Conservation (phyloP, 2,797 vertebrate genomes). For the Hypotaenidia okinawae region DNA sequence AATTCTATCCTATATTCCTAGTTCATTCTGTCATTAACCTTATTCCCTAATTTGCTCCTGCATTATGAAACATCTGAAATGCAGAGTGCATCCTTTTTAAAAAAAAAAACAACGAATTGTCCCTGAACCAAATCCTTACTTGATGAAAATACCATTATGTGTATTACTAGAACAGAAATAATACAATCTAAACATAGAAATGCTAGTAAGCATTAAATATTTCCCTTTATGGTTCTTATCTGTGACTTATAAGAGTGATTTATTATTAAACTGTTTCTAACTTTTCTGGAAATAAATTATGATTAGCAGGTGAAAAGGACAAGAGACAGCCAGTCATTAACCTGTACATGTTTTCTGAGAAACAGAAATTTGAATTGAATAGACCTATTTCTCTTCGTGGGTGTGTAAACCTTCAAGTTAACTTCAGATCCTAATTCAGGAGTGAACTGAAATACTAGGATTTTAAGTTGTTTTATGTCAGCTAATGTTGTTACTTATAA, state of each 20-base stretch:
- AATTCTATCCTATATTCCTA: background rate
- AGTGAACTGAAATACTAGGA: background rate
- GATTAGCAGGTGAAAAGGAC: background rate
- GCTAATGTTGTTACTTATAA: background rate
- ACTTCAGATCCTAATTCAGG: background rate
- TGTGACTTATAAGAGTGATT: background rate
- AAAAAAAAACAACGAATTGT: background rate
- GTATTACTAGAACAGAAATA: background rate
- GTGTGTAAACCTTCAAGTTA: background rate
- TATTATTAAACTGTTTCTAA: background rate
- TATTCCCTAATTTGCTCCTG: background rate
- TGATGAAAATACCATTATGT: background rate
- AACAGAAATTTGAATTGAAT: background rate
- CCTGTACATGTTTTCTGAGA: background rate
- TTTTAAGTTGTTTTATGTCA: background rate
- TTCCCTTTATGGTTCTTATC: background rate
- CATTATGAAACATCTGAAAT: background rate
- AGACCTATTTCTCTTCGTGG: background rate
- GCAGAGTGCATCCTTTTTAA: background rate
- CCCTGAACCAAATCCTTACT: background rate
- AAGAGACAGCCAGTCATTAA: background rate
- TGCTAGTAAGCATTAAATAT: background rate
- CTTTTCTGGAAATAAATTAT: background rate
- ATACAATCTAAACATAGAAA: background rate
- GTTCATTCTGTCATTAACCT: background rate